A percentile compares a stretch with the other conserved stretches of the same genome.
These are phyloP conservation scores for Dendrophyllia cribrosa DNA, from an alignment of 64 coral and sea anemone genomes.

Conservation along the genomic window DNA sequence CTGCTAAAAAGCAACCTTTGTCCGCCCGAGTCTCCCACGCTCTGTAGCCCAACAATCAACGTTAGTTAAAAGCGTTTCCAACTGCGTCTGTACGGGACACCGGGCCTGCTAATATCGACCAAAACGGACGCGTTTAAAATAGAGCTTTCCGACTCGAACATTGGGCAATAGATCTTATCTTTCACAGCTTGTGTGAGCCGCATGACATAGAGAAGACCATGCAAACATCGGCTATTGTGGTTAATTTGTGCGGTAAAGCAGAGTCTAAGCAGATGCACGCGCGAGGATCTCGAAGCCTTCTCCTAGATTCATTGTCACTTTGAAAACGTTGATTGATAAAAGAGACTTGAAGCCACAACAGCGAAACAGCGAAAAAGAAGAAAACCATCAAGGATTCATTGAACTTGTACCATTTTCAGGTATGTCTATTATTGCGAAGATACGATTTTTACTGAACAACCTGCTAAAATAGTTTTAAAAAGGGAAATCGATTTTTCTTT, in stretches of 20 bases:
- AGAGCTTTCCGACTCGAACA: not conserved
- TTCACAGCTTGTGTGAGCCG: constrained; percentile 40
- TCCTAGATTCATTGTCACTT: not conserved
- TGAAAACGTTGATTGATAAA: not conserved
- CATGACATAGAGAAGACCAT: constrained; percentile 24
- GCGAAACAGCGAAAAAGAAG: not conserved
- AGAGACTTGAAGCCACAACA: not conserved
- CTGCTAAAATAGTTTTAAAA: too few species aligned
- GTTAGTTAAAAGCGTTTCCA: not conserved
- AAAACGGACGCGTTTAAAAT: not conserved
- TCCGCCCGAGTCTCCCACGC: too few species aligned
- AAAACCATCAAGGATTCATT: not conserved
- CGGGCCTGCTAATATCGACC: not conserved
- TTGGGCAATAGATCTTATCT: constrained; percentile 24
- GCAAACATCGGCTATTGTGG: constrained; percentile 12
- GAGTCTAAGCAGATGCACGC: not conserved
- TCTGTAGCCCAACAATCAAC: not conserved
- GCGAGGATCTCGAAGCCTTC: too few species aligned
- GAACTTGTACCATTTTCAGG: not conserved
- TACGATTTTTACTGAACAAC: too few species aligned
- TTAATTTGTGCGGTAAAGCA: not conserved
- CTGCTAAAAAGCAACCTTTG: too few species aligned
- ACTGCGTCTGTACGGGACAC: not conserved
- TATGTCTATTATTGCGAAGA: not conserved
- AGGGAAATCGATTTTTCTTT: too few species aligned